A percentile compares a stretch with the other conserved stretches of the same genome.
Evolutionary conservation across 2,888 invertebrate species (phyloP).

Genomic region (Netelia fuscicornis): DNA sequence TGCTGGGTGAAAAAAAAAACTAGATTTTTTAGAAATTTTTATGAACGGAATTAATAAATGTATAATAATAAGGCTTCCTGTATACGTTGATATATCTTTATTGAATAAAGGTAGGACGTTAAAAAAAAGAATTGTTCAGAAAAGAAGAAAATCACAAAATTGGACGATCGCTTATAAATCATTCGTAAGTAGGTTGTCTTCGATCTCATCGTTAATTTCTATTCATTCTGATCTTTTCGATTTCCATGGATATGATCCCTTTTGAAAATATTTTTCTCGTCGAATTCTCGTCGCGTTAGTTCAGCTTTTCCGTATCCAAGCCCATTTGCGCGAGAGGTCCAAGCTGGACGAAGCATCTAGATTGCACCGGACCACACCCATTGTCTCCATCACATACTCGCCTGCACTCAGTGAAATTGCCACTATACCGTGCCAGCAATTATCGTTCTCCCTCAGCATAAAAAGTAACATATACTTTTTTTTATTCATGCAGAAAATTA

Average conservation of each 20-base stretch:
- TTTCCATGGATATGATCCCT: background rate
- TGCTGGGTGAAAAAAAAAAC: too few relatives aligned
- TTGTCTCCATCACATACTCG: slow-evolving; percentile 24
- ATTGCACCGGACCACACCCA: slow-evolving; percentile 11
- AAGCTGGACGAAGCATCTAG: slow-evolving; percentile 18
- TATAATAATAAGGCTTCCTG: too few relatives aligned
- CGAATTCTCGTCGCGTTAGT: background rate
- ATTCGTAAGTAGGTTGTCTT: too few relatives aligned
- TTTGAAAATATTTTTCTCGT: slow-evolving; percentile 16
- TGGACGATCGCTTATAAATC: too few relatives aligned
- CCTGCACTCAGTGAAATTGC: slow-evolving; percentile 24
- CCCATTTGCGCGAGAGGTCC: background rate
- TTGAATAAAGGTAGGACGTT: too few relatives aligned
- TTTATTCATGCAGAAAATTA: background rate
- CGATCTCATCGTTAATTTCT: too few relatives aligned
- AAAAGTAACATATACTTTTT: background rate
- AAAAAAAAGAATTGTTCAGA: too few relatives aligned
- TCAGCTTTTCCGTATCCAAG: slow-evolving; percentile 10
- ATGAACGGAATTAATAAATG: too few relatives aligned
- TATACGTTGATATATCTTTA: too few relatives aligned
- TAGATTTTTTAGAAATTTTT: too few relatives aligned
- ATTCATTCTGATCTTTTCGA: too few relatives aligned
- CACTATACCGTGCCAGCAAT: slow-evolving; percentile 5
- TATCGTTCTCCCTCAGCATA: background rate
- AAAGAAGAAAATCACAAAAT: too few relatives aligned